A percentile compares a stretch with the other conserved stretches of the same genome.
Evolutionary conservation across 2,113 vertebrate genomes (phyloP).

Genomic region (Trematomus loennbergii): DNA sequence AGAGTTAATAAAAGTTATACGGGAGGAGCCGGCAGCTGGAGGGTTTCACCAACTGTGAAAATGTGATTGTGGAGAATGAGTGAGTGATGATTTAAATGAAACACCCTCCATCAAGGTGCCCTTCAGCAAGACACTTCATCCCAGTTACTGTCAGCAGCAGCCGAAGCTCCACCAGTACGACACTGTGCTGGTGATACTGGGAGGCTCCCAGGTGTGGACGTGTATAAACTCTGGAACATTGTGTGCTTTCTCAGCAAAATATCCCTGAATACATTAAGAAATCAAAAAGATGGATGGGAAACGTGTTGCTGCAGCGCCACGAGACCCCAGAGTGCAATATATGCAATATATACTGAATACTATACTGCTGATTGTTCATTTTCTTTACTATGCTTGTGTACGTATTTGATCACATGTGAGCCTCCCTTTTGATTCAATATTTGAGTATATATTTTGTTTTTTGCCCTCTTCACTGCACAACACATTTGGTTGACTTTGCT

Average conservation of each 20-base stretch:
- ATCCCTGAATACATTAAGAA: slow-evolving; percentile 26
- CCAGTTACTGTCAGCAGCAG: neutral
- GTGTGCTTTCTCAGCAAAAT: slow-evolving; percentile 44
- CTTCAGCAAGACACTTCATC: slow-evolving; percentile 48
- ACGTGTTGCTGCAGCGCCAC: slow-evolving; percentile 30
- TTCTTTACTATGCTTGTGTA: too few relatives aligned
- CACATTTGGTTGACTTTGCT: too few relatives aligned
- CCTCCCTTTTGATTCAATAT: too few relatives aligned
- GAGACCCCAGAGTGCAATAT: slow-evolving; percentile 13
- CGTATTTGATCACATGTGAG: too few relatives aligned
- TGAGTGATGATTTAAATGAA: slow-evolving; percentile 26
- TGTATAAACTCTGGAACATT: slow-evolving; percentile 25
- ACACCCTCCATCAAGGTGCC: slow-evolving; percentile 36
- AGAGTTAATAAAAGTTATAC: neutral
- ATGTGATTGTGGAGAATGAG: slow-evolving; percentile 21
- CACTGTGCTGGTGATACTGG: slow-evolving; percentile 20
- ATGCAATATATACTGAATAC: too few relatives aligned
- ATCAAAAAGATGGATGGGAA: slow-evolving; percentile 49
- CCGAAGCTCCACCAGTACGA: slow-evolving; percentile 5
- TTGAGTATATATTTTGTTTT: too few relatives aligned
- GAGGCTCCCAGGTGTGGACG: slow-evolving; percentile 24
- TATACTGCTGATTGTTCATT: too few relatives aligned
- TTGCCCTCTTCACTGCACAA: too few relatives aligned
- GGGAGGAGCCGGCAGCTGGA: neutral
- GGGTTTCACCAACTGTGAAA: slow-evolving; percentile 6